Percentiles rank a stretch among this genome's conserved stretches.
Conservation (phyloP, 2,888 invertebrate genomes). For the Liodrosophila aerea region DNA sequence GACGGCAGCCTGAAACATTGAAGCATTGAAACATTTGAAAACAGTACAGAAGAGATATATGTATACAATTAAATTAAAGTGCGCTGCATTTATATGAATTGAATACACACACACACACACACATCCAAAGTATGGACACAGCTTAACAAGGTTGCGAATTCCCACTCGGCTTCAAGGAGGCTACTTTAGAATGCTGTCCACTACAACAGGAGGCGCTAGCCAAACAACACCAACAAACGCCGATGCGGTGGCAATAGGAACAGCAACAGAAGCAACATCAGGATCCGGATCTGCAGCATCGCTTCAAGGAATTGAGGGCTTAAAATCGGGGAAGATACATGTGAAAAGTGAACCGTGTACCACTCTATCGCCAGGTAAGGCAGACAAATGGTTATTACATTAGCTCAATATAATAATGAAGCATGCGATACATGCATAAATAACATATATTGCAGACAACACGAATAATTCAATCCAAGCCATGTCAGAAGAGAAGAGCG, state of each 20-base stretch:
- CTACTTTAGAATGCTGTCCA: slow-evolving; percentile 54
- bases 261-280: neutral
- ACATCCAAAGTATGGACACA: slow-evolving; percentile 8
- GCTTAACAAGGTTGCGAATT: neutral
- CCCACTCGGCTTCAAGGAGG: slow-evolving; percentile 27
- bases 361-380: slow-evolving; percentile 50
- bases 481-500: slow-evolving; percentile 55
- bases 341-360: slow-evolving; percentile 51
- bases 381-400: too few species aligned
- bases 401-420: neutral
- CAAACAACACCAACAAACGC: slow-evolving; percentile 35
- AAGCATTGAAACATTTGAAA: neutral
- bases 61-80: neutral
- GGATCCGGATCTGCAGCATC: too few species aligned
- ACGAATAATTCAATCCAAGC: slow-evolving; percentile 38
- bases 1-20: too few species aligned
- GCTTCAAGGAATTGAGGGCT: slow-evolving; percentile 16
- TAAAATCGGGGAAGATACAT: slow-evolving; percentile 19
- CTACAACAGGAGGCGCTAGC: slow-evolving; percentile 48
- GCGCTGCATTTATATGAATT: too few species aligned
- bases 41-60: neutral
- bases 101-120: too few species aligned
- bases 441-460: slow-evolving; percentile 29
- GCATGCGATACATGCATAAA: neutral
- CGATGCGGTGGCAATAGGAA: slow-evolving; percentile 29